A percentile compares a stretch with the other conserved stretches of the same genome.
These are phyloP conservation scores for Sarcophaga bullata DNA, from an alignment of 1,140 invertebrate genomes.

Conservation along the genomic window DNA sequence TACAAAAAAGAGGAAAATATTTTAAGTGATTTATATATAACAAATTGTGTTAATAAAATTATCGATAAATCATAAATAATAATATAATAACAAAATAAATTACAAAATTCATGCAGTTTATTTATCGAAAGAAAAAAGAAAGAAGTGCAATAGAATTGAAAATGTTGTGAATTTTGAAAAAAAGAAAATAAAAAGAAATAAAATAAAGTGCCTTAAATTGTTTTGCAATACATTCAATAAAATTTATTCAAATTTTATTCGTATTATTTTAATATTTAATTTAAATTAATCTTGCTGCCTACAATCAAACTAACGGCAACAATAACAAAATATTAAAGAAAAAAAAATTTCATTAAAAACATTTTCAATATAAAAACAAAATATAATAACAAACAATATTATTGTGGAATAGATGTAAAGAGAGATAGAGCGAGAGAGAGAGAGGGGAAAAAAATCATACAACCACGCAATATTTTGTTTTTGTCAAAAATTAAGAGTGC, in stretches of 20 bases:
- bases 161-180: background rate
- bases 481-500: background rate
- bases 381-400: background rate
- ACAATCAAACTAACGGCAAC: background rate
- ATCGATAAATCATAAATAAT: background rate
- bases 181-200: background rate
- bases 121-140: background rate
- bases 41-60: slow-evolving; percentile 16
- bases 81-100: background rate
- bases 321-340: background rate
- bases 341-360: slow-evolving; percentile 6
- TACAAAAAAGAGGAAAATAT: background rate
- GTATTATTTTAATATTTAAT: too few relatives aligned
- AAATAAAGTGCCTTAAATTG: background rate
- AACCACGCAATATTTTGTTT: slow-evolving; percentile 33
- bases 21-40: slow-evolving; percentile 12
- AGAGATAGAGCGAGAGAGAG: background rate
- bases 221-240: too few relatives aligned
- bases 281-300: slow-evolving; percentile 5
- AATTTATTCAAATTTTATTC: too few relatives aligned
- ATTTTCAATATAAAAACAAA: too few relatives aligned
- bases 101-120: background rate
- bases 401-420: background rate
- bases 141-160: slow-evolving; percentile 15
- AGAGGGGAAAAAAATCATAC: slow-evolving; percentile 8